These are phyloP conservation scores for Panurus biarmicus DNA, from an alignment of 2,113 vertebrate genomes.

Conservation along the genomic window DNA sequence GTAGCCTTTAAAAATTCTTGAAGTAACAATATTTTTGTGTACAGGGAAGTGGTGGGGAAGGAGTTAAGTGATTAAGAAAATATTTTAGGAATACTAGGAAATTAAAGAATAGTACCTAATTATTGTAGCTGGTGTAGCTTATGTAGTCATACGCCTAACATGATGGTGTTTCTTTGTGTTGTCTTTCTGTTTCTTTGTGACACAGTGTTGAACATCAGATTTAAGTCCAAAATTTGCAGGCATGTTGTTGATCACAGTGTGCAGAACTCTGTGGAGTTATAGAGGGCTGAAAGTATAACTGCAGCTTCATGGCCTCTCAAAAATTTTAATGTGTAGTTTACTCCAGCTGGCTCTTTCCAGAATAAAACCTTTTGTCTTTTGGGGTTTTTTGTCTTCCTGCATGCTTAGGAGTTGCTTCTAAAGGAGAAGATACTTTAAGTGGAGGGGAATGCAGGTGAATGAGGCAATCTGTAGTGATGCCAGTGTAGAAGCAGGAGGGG, in stretches of 20 bases:
- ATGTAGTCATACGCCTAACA: neutral
- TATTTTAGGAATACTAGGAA: neutral
- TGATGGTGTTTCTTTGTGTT: slow-evolving; percentile 37
- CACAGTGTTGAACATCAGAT: neutral
- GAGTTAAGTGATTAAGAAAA: neutral
- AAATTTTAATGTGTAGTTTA: neutral
- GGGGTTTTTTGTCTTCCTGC: neutral
- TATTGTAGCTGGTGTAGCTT: neutral
- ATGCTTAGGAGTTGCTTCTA: neutral
- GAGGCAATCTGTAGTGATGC: neutral
- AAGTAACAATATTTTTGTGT: neutral
- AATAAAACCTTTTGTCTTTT: neutral
- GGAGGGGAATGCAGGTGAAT: neutral
- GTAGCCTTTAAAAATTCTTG: neutral
- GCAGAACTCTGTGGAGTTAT: neutral
- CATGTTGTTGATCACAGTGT: neutral
- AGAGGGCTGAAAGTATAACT: neutral
- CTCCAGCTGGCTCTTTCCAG: neutral
- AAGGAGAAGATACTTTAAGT: neutral
- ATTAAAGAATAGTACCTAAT: neutral
- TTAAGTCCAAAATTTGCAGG: neutral
- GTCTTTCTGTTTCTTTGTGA: slow-evolving; percentile 40
- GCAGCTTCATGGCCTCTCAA: neutral
- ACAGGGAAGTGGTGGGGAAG: neutral
- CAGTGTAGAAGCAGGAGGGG: neutral